These are phyloP conservation scores for Cricetomys ansorgei DNA, from an alignment of 2,113 vertebrate species.

Conservation along the genomic window DNA sequence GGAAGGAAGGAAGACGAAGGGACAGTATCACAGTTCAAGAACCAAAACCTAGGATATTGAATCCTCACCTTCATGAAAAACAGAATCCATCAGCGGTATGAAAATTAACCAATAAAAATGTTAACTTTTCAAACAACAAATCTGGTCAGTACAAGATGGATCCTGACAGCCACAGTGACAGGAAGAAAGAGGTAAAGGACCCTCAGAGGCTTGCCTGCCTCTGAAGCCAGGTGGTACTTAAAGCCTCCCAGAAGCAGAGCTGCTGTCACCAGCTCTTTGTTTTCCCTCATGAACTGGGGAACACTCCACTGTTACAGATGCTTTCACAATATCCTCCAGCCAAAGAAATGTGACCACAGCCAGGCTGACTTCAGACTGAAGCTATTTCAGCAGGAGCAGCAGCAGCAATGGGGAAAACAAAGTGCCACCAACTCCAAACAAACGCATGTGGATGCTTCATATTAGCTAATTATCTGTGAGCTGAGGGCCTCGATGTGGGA, in stretches of 20 bases:
- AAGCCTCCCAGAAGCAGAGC: constrained; percentile 46
- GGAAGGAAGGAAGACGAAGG: not conserved
- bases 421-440: constrained; percentile 62
- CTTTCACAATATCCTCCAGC: constrained; percentile 62
- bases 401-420: constrained; percentile 52
- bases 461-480: constrained; percentile 50
- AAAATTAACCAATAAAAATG: constrained; percentile 12
- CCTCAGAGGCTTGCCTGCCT: not conserved
- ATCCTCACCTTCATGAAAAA: not conserved
- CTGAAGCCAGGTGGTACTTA: not conserved
- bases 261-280: not conserved
- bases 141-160: not conserved
- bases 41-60: not conserved
- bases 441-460: constrained; percentile 64
- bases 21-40: not conserved
- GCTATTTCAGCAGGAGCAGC: constrained; percentile 48
- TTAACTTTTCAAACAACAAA: not conserved
- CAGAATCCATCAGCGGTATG: not conserved
- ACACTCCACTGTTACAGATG: constrained; percentile 36
- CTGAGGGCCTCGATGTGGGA: constrained; percentile 56
- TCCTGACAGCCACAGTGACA: accelerated
- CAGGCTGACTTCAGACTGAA: constrained; percentile 5
- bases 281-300: constrained; percentile 45
- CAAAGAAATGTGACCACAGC: constrained; percentile 59
- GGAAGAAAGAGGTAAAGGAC: not conserved